Base-by-base conservation (phyloP, 2,113 vertebrate genomes). In the Barnardius zonarius region DNA sequence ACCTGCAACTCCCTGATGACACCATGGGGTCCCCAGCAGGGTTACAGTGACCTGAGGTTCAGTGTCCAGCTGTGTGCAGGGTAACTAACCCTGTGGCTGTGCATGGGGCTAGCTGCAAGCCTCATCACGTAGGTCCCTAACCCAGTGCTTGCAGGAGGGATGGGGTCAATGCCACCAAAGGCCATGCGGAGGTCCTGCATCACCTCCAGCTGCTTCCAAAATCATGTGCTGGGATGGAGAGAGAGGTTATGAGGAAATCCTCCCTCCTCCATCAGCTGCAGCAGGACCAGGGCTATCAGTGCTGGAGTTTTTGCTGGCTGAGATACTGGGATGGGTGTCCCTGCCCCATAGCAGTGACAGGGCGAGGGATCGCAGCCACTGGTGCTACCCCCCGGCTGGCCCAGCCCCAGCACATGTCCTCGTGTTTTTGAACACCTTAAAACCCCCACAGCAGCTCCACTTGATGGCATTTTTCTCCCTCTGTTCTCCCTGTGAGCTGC, bases 11-110 rank as follows among this genome's bases (percentile, higher is more conserved):
- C 59, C 54, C 25, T 2, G 1, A 17, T 9, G 41, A 43, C 33
- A 55, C 13, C 0, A 0, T 0, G 12, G 10, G 54, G 52, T 41
- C 30, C 30, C 14, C 7, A 0, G 22, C 0, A 3, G 16, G 72
- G 39, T 41, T 61, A 41, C 12, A 4, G 12, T 10, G 17, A 23
- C 30, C 28, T 23, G 31, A 54, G 30, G 17, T 68, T 43, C 27
- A 31, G 5, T 16, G 16, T 55, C 48, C 31, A 55, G 13, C 15
- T 2, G 0, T 11, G 48, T 69, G 19, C 27, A 55, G 54, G 35
- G 8, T 27, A 44, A 68, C 18, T 64, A 44, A 57, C 35, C 31
- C 16, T 27, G 52, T 1, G 49, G 35, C 9, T 25, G 48, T 33
- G 66, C 51, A 66, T 0, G 0, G 72, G 73, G 44, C 17, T 31